Conservation (phyloP, 37 sponge, comb jelly and placozoan species). For the Haliclona indistincta region DNA sequence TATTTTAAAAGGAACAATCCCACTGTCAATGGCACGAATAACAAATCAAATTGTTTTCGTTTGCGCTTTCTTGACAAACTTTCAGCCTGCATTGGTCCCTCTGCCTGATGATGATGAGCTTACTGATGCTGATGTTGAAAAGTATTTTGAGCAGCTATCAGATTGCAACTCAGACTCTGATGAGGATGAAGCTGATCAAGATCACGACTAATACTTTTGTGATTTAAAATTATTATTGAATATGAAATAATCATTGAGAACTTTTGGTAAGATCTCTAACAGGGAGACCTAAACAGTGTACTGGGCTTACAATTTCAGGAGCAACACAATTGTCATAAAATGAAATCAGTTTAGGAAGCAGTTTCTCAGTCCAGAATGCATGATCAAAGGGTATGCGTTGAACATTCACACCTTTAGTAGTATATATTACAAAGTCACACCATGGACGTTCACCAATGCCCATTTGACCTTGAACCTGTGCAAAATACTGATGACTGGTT, state of each 20-base stretch:
- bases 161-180: constrained; percentile 11
- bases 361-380: not conserved
- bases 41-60: constrained; percentile 57
- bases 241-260: not conserved
- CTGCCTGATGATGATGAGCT: not conserved
- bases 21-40: constrained; percentile 33
- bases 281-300: constrained; percentile 39
- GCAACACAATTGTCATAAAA: constrained; percentile 49
- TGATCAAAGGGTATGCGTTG: constrained; percentile 12
- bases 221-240: not conserved
- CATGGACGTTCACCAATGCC: constrained; percentile 39
- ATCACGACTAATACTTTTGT: not conserved
- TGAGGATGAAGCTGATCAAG: not conserved
- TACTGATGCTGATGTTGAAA: constrained; percentile 14
- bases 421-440: constrained; percentile 42
- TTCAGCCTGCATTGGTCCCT: constrained; percentile 58
- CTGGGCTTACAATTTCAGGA: constrained; percentile 47
- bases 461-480: constrained; percentile 57
- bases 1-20: constrained; percentile 48
- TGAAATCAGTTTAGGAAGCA: constrained; percentile 19
- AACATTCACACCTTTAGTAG: constrained; percentile 31
- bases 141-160: constrained; percentile 16
- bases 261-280: constrained; percentile 29
- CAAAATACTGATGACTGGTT: constrained; percentile 24
- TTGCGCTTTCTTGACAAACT: constrained; percentile 65